Percentiles rank a stretch among this genome's conserved stretches.
These are phyloP conservation scores for Nipponacmea schrenckii DNA, from an alignment of 2,888 invertebrate genomes.

Conservation along the genomic window DNA sequence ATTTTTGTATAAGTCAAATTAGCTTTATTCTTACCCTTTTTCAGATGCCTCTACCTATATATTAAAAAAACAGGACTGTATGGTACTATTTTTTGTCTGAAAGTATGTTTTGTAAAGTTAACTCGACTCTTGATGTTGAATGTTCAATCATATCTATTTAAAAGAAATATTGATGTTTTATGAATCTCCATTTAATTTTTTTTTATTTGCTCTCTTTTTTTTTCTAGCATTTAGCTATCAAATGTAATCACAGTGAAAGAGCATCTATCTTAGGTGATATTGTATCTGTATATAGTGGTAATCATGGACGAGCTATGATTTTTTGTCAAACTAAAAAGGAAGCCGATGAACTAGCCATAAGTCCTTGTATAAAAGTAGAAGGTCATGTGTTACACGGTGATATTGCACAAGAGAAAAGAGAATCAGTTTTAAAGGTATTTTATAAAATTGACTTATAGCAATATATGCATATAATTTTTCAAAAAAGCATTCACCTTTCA, in stretches of 20 bases:
- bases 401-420: conserved; percentile 61
- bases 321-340: conserved; percentile 66
- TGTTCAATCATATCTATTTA: too few species aligned
- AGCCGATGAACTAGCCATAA: conserved; percentile 57
- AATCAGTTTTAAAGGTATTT: conserved; percentile 56
- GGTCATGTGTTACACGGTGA: conserved; percentile 66
- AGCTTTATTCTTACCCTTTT: too few species aligned
- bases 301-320: conserved; percentile 60
- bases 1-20: too few species aligned
- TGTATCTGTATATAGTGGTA: conserved; percentile 58
- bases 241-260: conserved; percentile 52
- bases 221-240: conserved; percentile 60
- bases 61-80: too few species aligned
- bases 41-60: too few species aligned
- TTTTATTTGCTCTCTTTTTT: background rate
- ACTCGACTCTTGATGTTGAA: too few species aligned
- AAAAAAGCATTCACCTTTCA: too few species aligned
- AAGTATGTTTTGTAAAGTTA: background rate
- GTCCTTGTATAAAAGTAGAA: conserved; percentile 48
- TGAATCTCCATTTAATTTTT: too few species aligned
- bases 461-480: too few species aligned
- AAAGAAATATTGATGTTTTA: too few species aligned
- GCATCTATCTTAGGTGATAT: conserved; percentile 55
- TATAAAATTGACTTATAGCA: background rate
- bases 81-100: too few species aligned